Evolutionary conservation across 2,888 invertebrate species (phyloP).

Genomic region (Charanyca ferruginea): DNA sequence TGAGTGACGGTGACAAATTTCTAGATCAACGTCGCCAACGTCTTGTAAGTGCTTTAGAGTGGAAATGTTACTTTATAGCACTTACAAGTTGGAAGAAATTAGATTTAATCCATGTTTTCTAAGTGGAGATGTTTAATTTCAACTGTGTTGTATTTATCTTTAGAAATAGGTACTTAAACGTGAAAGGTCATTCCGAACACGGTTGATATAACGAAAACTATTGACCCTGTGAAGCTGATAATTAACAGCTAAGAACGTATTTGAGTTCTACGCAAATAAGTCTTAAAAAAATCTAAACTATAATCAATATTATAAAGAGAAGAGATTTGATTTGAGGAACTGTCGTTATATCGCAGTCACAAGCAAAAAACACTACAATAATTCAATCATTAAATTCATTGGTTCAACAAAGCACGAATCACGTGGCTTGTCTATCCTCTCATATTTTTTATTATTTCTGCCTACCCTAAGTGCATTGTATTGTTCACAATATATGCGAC

Average conservation of each 20-base stretch:
- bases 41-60: constrained; percentile 12
- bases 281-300: no score
- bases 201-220: no score
- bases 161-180: no score
- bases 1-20: constrained; percentile 52
- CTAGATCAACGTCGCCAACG: constrained; percentile 24
- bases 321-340: no score
- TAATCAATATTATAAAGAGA: no score
- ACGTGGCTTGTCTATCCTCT: constrained; percentile 48
- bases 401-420: constrained; percentile 49
- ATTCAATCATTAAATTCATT: constrained; percentile 46
- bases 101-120: not conserved
- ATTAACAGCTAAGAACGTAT: no score
- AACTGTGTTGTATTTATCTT: no score
- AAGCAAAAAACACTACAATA: constrained; percentile 8
- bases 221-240: no score
- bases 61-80: not conserved
- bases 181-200: no score
- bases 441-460: constrained; percentile 55
- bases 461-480: constrained; percentile 40
- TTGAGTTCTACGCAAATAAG: no score
- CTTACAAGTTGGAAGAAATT: not conserved
- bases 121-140: not conserved
- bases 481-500: constrained; percentile 48
- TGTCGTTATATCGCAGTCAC: constrained; percentile 1